Evolutionary conservation across 1,140 invertebrate species (phyloP).

Genomic region (Ericerus pela): DNA sequence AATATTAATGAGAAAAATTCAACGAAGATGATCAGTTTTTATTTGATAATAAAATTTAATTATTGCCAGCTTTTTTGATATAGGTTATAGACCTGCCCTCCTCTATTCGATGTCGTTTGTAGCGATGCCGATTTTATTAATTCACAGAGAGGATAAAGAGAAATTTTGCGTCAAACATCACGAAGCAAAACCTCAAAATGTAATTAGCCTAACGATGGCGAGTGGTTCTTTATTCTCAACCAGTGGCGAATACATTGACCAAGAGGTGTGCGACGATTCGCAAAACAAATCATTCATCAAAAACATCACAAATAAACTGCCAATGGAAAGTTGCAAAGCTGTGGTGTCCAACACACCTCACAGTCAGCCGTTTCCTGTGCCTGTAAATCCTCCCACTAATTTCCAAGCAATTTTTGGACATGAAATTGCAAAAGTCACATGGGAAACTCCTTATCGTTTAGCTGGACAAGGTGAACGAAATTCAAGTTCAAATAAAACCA

Average conservation of each 20-base stretch:
- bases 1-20: no score
- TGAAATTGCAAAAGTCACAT: constrained; percentile 55
- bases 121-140: no score
- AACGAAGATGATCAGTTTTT: no score
- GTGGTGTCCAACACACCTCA: constrained; percentile 44
- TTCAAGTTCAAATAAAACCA: neutral
- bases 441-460: constrained; percentile 57
- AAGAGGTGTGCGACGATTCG: neutral
- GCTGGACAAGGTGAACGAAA: constrained; percentile 50
- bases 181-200: constrained; percentile 57
- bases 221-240: constrained; percentile 71
- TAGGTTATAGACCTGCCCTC: no score
- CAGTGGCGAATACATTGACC: constrained; percentile 36
- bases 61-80: no score
- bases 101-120: no score
- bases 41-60: no score
- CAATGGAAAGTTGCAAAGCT: constrained; percentile 17
- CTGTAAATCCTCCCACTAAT: constrained; percentile 55
- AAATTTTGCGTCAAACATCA: constrained; percentile 59
- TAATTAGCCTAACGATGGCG: constrained; percentile 54
- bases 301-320: neutral
- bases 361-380: constrained; percentile 58
- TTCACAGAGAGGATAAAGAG: constrained; percentile 44
- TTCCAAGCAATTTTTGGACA: constrained; percentile 63
- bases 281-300: neutral